phyloP scores from a whole-genome alignment of 2,113 vertebrate genomes.

The Pygoscelis adeliae region DNA sequence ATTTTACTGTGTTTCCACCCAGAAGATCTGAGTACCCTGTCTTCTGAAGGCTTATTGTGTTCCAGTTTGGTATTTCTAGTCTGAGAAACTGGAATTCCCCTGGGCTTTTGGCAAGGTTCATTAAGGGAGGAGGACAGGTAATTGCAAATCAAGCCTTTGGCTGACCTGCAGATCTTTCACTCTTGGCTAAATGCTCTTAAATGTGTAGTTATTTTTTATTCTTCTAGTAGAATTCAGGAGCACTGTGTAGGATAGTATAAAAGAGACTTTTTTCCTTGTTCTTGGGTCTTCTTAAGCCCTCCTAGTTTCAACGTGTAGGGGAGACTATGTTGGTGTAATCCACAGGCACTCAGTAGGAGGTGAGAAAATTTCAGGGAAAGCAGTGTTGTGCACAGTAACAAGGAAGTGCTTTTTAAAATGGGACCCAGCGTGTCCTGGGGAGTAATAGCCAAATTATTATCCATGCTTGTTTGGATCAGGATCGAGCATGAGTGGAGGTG shows the following conservation, averaged over 20 bases:
- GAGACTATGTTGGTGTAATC: neutral
- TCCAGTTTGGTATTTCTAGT: neutral
- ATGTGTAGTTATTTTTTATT: neutral
- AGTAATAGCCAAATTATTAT: neutral
- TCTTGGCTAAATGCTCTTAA: neutral
- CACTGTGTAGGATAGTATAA: neutral
- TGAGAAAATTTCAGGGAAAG: neutral
- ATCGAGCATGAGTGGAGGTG: neutral
- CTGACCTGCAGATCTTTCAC: neutral
- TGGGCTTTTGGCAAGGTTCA: neutral
- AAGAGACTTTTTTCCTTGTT: neutral
- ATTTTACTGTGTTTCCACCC: neutral
- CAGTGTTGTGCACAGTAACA: rapidly evolving
- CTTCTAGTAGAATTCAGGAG: neutral
- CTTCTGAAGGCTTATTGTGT: neutral
- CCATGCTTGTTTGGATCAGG: neutral
- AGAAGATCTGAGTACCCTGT: neutral
- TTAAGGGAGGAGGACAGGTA: neutral
- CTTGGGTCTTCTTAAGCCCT: neutral
- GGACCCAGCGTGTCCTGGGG: neutral
- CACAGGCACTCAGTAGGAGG: neutral
- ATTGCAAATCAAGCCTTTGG: neutral
- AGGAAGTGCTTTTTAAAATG: neutral
- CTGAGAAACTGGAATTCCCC: neutral
- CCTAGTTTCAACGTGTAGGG: neutral